phyloP scores from a whole-genome alignment of 2,797 vertebrate species.

The Myiothlypis coronata region DNA sequence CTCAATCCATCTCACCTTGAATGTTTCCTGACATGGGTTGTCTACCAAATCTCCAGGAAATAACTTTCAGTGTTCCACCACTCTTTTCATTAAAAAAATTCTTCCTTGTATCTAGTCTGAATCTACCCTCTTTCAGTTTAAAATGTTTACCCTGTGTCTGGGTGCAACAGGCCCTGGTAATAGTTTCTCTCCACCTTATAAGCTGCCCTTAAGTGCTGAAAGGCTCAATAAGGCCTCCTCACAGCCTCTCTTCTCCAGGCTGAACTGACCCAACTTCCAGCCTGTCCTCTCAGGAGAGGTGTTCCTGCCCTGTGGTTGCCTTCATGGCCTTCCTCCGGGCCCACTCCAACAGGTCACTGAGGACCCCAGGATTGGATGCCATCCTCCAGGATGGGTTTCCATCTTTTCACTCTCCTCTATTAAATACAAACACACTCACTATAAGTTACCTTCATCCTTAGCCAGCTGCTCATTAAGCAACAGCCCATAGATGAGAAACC shows the following conservation, averaged over 20 bases:
- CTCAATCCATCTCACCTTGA: fast-evolving
- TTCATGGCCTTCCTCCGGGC: background rate
- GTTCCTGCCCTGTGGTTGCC: fast-evolving
- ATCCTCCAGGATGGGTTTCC: background rate
- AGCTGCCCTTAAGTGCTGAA: background rate
- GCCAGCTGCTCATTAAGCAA: background rate
- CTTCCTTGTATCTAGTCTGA: background rate
- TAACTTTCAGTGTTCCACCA: background rate
- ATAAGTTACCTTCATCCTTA: background rate
- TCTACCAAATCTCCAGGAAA: background rate
- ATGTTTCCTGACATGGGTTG: fast-evolving
- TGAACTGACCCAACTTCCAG: background rate
- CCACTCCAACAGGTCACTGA: background rate
- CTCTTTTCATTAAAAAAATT: fast-evolving
- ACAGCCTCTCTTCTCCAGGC: background rate
- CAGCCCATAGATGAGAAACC: background rate
- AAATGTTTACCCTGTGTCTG: background rate
- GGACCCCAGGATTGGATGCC: background rate
- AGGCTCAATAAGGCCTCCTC: background rate
- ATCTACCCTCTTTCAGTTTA: background rate
- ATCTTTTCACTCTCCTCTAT: background rate
- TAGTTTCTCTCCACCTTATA: background rate
- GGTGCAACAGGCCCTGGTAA: background rate
- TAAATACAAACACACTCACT: background rate
- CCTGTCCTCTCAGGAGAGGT: background rate